Evolutionary conservation across 64 coral and sea anemone genomes (phyloP), one percentile per base, ranked within the genome.

Genomic region (Orbicella faveolata): DNA sequence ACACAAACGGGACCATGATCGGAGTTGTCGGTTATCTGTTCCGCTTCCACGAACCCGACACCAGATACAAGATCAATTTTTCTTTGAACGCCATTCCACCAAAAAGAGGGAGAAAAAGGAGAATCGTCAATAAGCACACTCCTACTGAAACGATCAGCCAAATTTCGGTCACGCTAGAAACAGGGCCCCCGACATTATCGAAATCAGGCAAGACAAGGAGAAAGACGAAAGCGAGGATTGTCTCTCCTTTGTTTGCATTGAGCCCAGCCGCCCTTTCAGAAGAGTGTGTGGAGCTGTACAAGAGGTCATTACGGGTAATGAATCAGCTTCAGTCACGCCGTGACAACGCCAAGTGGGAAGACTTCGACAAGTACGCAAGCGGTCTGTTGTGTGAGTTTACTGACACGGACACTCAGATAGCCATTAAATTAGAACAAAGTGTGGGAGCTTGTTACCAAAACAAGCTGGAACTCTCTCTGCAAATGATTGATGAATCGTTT

Each of bases 341-440:
- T 66, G 86, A 93, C 23, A 52, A 93, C 33, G 92, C 86, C 12
- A 54, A 34, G 25, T 93, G 92, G 92, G 79, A 89, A 7, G 16
- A 12, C 2, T 94, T 94, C 63, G 61, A 73, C 20, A 35, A 75
- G 44, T 17, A 36, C 16, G 72, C 73, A 55, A 12, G 64, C 36
- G 69, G 51, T 14, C 87, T 94, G 14, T 65, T 63, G 9, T 35
- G 48, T 11, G 75, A 21, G 36, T 86, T 53, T 33, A 37, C 79
- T 17, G 59, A 88, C 41, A 30, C n/a, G 17, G 79, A 94, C 85
- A 63, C 80, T 20, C 87, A 89, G 76, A 79, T 94, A 65, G 66
- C 34, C 2, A 89, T 94, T 34, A 25, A 76, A 21, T 18, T 89
- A 44, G 92, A 94, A 52, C 52, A 68, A 57, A 73, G 69, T 36